Evolutionary conservation across 2,888 invertebrate species (phyloP), one percentile per base, ranked within the genome.

Genomic region (Campoplex capitator): DNA sequence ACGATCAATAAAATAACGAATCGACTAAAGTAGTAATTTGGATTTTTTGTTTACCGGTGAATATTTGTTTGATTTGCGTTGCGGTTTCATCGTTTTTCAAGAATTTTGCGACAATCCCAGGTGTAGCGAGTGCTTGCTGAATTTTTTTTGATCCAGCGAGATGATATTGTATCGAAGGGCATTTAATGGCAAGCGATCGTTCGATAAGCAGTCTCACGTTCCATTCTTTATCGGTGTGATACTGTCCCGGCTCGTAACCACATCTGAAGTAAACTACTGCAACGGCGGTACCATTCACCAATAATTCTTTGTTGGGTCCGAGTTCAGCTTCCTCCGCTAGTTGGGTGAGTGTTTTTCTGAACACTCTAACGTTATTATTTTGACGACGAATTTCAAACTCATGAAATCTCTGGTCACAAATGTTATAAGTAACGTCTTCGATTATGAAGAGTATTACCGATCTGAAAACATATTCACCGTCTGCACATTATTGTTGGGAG

Each of bases 91-190:
- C 95, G 91, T 97, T 96, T 3, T 95, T 95, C 89, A 98, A 95
- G 94, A 97, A 98, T 91, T 96, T 95, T 93, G 98, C 97, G 51
- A 99, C 93, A 0, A 96, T 96, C 0, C 97, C 97, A 0, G 97
- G 97, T 80, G 95, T 95, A 0, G 98, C 97, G 71, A 99, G 94
- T 38, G 97, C 97, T 94, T 99, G 98, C 93, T 99, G 99, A 16
- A 99, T 97, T 95, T 98, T 99, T 95, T 99, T 99, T 0, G 98
- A 98, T 28, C 98, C 99, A 0, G 99, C 99, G 90, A 99, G 95
- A 94, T 98, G 98, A 94, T 98, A 98, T 35, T 97, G 97, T 91
- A 99, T 98, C 32, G 98, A 97, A 0, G 99, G 99, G 90, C 98
- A 98, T 94, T 99, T 99, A 90, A 99, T 98, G 0, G 99, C 99